These are phyloP conservation scores for Lineus longissimus DNA, from an alignment of 1,140 invertebrate genomes.

Conservation along the genomic window DNA sequence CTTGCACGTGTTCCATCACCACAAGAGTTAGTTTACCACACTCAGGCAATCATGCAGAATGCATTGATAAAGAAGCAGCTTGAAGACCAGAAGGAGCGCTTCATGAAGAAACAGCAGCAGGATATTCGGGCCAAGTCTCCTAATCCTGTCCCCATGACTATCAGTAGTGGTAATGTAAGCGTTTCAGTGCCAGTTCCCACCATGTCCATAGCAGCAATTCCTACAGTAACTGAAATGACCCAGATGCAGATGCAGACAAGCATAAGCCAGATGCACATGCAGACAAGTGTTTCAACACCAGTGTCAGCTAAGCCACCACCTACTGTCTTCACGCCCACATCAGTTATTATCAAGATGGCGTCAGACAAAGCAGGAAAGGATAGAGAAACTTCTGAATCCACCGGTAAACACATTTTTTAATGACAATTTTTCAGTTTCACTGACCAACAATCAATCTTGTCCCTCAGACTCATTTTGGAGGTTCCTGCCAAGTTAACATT, in stretches of 20 bases:
- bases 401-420: too few relatives aligned
- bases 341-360: slow-evolving; percentile 87
- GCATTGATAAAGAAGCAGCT: slow-evolving; percentile 81
- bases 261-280: too few relatives aligned
- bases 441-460: too few relatives aligned
- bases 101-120: slow-evolving; percentile 69
- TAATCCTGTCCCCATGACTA: neutral
- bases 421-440: too few relatives aligned
- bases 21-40: slow-evolving; percentile 74
- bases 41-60: slow-evolving; percentile 76
- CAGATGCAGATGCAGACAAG: too few relatives aligned
- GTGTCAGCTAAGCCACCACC: slow-evolving; percentile 17
- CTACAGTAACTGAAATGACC: neutral
- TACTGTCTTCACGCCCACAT: slow-evolving; percentile 80
- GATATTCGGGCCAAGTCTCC: slow-evolving; percentile 30
- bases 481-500: too few relatives aligned
- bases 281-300: too few relatives aligned
- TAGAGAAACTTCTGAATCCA: slow-evolving; percentile 16
- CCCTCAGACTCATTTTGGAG: too few relatives aligned
- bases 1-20: slow-evolving; percentile 72
- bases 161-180: neutral
- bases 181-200: neutral
- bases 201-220: neutral
- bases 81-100: slow-evolving; percentile 79
- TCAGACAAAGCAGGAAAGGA: slow-evolving; percentile 71